Evolutionary conservation across 2,797 vertebrate species (phyloP), one percentile per base, ranked within the genome.

Genomic region (Pampus argenteus): DNA sequence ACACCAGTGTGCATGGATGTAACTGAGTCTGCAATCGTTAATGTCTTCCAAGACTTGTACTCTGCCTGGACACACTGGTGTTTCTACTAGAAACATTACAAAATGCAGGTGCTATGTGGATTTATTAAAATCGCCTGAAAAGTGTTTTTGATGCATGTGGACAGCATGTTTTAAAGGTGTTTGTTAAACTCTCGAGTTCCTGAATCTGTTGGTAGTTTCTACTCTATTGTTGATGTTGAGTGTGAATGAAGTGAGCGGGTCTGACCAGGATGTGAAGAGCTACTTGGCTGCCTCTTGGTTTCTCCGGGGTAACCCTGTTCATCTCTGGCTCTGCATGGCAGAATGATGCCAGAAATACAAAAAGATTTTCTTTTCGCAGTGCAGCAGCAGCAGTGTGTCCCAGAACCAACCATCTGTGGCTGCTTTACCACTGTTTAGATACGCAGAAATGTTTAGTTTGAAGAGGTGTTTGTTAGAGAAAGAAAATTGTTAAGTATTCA

Each of bases 281-380:
- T 85, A 47, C 74, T 86, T 90, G 85, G 83, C 80, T 26, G 49
- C 25, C 56, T 49, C 61, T 34, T 15, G 10, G 40, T 18, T 64
- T 90, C 77, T 83, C 89, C 77, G 0, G 56, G 78, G 85, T 58
- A 88, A 86, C 85, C 47, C 25, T 60, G 60, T 73, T 68, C 45
- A 74, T 56, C 47, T 69, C 44, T 62, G 66, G 54, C 61, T 68
- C 77, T 63, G 61, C 18, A 22, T 42, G 31, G 28, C 64, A 66
- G 18, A 75, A 58, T 56, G 51, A 57, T 56, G 45, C 67, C 66
- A 70, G 28, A 70, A 42, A 57, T 34, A 84, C 64, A 82, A 69
- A 50, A 45, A 62, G 18, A 49, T 10, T 49, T 52, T 23, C 20
- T 60, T 52, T 47, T 42, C 66, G 66, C 11, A 38, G 17, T 45